Conservation (phyloP, 2,113 vertebrate species). For the Hemicordylus capensis region DNA sequence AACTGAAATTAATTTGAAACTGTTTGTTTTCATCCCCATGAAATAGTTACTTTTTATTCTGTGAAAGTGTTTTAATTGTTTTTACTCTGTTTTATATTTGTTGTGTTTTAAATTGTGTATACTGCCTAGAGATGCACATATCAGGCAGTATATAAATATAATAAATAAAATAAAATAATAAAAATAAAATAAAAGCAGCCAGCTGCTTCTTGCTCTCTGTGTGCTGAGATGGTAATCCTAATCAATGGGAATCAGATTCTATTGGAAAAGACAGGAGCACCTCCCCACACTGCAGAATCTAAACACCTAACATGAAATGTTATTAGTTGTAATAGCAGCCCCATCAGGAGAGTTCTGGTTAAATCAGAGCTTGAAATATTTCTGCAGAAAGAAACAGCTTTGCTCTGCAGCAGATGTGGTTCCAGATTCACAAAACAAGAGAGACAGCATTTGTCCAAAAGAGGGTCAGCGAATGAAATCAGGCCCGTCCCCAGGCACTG, state of each 20-base stretch:
- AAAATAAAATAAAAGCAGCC: neutral
- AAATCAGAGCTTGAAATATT: neutral
- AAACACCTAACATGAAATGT: neutral
- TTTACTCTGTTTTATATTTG: too few relatives aligned
- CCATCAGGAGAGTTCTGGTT: neutral
- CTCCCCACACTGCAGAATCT: neutral
- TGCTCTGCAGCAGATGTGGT: neutral
- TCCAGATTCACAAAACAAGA: neutral
- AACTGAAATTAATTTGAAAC: too few relatives aligned
- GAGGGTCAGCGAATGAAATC: neutral
- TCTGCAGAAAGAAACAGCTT: neutral
- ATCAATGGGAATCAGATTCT: neutral
- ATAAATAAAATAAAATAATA: neutral
- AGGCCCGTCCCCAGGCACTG: neutral
- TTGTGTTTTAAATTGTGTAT: too few relatives aligned
- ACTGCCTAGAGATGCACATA: too few relatives aligned
- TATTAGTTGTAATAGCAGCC: neutral
- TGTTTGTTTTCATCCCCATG: too few relatives aligned
- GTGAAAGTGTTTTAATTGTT: too few relatives aligned
- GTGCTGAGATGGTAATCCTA: neutral
- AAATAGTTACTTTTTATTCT: too few relatives aligned
- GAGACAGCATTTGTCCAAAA: neutral
- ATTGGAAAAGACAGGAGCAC: neutral
- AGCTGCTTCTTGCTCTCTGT: neutral
- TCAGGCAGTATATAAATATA: too few relatives aligned